Percentiles rank a stretch among this genome's conserved stretches.
Conservation (phyloP, 2,797 vertebrate genomes). For the Chanos chanos region DNA sequence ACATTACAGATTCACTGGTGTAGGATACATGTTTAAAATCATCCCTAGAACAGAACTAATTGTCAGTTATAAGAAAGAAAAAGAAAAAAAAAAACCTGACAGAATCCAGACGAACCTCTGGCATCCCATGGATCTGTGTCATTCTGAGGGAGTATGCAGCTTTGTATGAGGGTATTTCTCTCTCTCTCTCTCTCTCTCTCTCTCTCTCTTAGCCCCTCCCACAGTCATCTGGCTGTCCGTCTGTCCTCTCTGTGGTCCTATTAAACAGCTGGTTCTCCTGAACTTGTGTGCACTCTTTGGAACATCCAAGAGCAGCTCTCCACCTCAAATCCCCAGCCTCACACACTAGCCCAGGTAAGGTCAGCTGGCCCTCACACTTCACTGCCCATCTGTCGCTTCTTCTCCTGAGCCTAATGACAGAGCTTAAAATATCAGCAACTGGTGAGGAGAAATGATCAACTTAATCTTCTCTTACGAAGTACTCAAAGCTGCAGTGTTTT, state of each 20-base stretch:
- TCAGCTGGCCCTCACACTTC: not conserved
- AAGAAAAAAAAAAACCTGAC: not conserved
- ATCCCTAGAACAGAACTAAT: not conserved
- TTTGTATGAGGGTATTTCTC: constrained; percentile 14
- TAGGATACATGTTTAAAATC: too few species aligned
- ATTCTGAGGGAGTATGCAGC: constrained; percentile 10
- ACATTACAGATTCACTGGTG: too few species aligned
- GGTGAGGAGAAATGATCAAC: too few species aligned
- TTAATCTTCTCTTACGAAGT: too few species aligned
- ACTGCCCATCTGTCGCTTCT: too few species aligned
- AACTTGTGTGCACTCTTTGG: constrained; percentile 34
- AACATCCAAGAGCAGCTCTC: constrained; percentile 11
- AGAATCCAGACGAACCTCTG: constrained; percentile 19
- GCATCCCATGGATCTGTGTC: constrained; percentile 9
- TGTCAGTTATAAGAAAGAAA: too few species aligned
- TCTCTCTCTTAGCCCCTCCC: constrained; percentile 22
- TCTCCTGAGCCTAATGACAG: too few species aligned
- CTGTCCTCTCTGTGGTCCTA: constrained; percentile 57
- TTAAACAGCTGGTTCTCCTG: constrained; percentile 31
- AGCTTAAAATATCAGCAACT: too few species aligned
- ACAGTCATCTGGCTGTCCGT: too few species aligned
- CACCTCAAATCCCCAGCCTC: not conserved
- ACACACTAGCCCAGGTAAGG: constrained; percentile 22
- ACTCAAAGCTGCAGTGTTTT: too few species aligned
- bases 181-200: constrained; percentile 12